Base-by-base conservation (phyloP, 2,797 vertebrate genomes). In the Ctenopoma kingsleyae region DNA sequence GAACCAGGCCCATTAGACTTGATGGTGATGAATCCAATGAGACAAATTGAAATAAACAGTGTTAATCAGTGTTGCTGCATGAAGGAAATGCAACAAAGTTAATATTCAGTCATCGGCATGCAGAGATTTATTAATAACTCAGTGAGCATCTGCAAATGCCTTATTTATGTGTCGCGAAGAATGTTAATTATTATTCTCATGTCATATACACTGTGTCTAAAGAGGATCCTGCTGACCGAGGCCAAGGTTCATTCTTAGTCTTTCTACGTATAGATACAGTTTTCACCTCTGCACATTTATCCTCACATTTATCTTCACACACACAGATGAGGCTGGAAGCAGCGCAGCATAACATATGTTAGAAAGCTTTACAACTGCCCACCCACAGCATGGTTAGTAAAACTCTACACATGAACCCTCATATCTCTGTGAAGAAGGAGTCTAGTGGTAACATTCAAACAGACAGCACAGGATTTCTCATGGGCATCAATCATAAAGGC, bases 341-440 rank as follows among this genome's bases (percentile, higher is more conserved):
- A 22, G 65, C 49, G 17, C 65, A 58, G 66, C 58, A 65, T 67
- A 79, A 78, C 88, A 91, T 49, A 67, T 87, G 86, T 80, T 90
- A 73, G 78, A 89, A 74, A 83, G 81, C 79, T 87, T 89, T 62
- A 81, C 71, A 57, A 1, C 66, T 67, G 62, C 76, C 88, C 86
- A 91, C 82, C 78, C 84, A 76, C 81, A 87, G 74, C 59, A 74
- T 27, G 55, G 78, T 68, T 83, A 80, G 87, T 88, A 81, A 81
- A 87, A 81, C 53, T 73, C 61, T 9, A 52, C 78, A 83, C 76
- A 58, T 79, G 77, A 78, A 81, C 79, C 74, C 50, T 71, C 51
- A 7, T 60, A 52, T 82, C 63, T 88, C 56, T 66, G 84, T 46
- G 64, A 67, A 71, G 77, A 70, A 67, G 79, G 44, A 81, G 80